phyloP scores from a whole-genome alignment of 2,888 invertebrate species.

The Eugnorisma glareosa region DNA sequence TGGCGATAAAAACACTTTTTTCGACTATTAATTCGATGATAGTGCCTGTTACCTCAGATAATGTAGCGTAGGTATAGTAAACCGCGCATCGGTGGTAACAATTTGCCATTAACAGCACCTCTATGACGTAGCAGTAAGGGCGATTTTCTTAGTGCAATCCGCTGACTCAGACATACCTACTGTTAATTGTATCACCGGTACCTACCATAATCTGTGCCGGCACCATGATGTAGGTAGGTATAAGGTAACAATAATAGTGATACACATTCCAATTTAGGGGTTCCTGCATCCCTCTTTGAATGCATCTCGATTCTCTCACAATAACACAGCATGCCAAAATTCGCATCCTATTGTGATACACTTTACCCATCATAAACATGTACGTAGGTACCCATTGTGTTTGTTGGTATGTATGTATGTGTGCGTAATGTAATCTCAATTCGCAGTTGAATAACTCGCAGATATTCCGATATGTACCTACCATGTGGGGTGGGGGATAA shows the following conservation, averaged over 20 bases:
- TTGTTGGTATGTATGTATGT: constrained; percentile 21
- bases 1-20: background rate
- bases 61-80: background rate
- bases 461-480: constrained; percentile 26
- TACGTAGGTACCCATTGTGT: background rate
- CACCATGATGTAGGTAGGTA: background rate
- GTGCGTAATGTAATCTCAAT: constrained; percentile 40
- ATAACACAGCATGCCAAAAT: constrained; percentile 38
- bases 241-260: constrained; percentile 37
- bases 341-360: constrained; percentile 40
- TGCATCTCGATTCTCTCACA: constrained; percentile 28
- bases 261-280: constrained; percentile 15
- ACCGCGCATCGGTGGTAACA: background rate
- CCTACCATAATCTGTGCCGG: too few relatives aligned
- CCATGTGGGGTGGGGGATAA: constrained; percentile 21
- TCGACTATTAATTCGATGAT: background rate
- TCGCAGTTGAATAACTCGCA: constrained; percentile 43
- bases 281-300: constrained; percentile 9
- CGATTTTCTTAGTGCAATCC: background rate
- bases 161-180: too few relatives aligned
- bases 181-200: background rate
- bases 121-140: background rate
- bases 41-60: background rate
- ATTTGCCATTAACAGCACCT: background rate
- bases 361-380: constrained; percentile 17